Conservation (phyloP, 2,888 invertebrate species). For the Drosophila anceps region DNA sequence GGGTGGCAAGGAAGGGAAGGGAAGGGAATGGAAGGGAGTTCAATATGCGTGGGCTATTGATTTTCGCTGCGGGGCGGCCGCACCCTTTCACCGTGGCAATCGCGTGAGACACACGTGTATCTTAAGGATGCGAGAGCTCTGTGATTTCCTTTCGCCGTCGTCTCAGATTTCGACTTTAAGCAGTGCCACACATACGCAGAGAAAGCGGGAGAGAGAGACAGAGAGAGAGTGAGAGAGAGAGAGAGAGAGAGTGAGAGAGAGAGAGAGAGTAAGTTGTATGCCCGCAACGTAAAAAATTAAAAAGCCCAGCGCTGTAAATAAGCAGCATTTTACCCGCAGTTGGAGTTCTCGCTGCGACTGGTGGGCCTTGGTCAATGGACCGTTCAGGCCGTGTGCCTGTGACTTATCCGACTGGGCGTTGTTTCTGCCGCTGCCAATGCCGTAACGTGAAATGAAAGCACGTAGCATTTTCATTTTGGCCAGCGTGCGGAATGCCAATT, state of each 20-base stretch:
- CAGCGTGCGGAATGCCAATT: constrained; percentile 81
- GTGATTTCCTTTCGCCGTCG: constrained; percentile 42
- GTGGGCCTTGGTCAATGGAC: constrained; percentile 71
- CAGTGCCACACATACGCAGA: not conserved
- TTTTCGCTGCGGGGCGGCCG: constrained; percentile 43
- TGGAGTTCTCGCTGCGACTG: constrained; percentile 10
- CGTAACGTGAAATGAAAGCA: constrained; percentile 77
- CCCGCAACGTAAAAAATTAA: constrained; percentile 75
- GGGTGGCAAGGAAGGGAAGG: not conserved
- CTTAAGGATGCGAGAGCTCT: constrained; percentile 37
- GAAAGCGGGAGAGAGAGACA: no score
- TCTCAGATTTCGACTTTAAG: constrained; percentile 62
- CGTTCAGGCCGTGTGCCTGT: constrained; percentile 52
- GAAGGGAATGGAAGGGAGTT: constrained; percentile 32
- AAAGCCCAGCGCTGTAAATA: constrained; percentile 66
- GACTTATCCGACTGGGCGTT: constrained; percentile 64
- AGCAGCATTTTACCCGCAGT: constrained; percentile 53
- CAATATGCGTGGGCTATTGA: constrained; percentile 54
- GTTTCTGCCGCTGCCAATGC: constrained; percentile 26
- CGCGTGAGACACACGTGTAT: constrained; percentile 18
- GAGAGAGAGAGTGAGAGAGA: not conserved
- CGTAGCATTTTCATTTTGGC: constrained; percentile 81
- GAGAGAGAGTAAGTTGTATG: constrained; percentile 43
- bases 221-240: no score
- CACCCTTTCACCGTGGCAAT: constrained; percentile 29